phyloP scores from a whole-genome alignment of 1,140 invertebrate genomes.

The Aphelinus certus region DNA sequence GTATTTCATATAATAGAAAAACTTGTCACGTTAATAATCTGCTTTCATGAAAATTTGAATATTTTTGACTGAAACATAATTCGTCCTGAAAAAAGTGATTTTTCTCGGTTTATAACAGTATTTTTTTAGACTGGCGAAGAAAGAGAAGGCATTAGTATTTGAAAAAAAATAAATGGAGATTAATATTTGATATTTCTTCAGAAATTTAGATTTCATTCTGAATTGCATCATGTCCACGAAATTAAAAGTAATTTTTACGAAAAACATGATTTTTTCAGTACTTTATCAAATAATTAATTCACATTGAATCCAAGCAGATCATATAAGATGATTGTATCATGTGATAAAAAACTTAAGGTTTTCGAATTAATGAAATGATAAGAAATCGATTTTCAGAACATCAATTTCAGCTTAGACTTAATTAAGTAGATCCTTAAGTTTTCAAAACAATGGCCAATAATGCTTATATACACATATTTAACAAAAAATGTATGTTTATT shows the following conservation, averaged over 20 bases:
- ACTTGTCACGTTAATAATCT: slow-evolving; percentile 31
- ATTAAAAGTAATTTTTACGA: not conserved
- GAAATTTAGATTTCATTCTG: not conserved
- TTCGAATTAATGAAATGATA: slow-evolving; percentile 9
- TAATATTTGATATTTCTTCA: slow-evolving; percentile 1
- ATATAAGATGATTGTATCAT: slow-evolving; percentile 22
- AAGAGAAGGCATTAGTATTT: not conserved
- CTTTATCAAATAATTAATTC: slow-evolving; percentile 27
- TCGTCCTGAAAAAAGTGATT: not conserved
- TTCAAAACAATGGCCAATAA: slow-evolving; percentile 34
- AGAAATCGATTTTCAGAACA: slow-evolving; percentile 8
- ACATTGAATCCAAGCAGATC: slow-evolving; percentile 19
- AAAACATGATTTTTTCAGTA: slow-evolving; percentile 14
- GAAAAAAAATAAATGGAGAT: not conserved
- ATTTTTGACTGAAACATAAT: slow-evolving; percentile 2
- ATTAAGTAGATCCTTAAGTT: slow-evolving; percentile 25
- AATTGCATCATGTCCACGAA: no score
- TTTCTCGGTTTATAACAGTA: slow-evolving; percentile 18
- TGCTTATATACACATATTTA: slow-evolving; percentile 34
- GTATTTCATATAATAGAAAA: slow-evolving; percentile 30
- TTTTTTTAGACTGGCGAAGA: slow-evolving; percentile 2
- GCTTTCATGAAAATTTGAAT: not conserved
- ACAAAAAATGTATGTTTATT: slow-evolving; percentile 31
- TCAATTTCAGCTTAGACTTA: slow-evolving; percentile 26
- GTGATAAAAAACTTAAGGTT: slow-evolving; percentile 35